Evolutionary conservation across 2,888 invertebrate species (phyloP).

Genomic region (Linnaemya vulpina): DNA sequence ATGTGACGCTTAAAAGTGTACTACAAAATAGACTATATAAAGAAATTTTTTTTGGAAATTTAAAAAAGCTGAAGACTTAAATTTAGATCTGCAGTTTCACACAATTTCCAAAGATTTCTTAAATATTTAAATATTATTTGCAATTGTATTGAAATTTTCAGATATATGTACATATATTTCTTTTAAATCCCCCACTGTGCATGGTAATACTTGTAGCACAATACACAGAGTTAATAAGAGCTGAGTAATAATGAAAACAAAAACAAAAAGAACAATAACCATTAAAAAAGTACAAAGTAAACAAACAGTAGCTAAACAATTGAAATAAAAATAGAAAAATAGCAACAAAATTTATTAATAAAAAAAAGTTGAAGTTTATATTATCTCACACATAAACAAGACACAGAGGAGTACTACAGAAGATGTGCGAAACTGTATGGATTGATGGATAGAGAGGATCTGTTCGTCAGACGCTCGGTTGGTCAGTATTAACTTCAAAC

Average conservation of each 20-base stretch:
- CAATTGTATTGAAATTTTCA: too few relatives aligned
- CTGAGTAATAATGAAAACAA: slow-evolving; percentile 43
- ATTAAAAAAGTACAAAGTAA: slow-evolving; percentile 52
- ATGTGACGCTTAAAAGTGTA: too few relatives aligned
- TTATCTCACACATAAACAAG: slow-evolving; percentile 44
- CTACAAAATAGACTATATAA: too few relatives aligned
- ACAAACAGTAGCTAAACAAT: slow-evolving; percentile 53
- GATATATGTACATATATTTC: background rate
- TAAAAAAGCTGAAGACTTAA: too few relatives aligned
- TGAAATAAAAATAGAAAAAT: slow-evolving; percentile 36
- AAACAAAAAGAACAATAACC: slow-evolving; percentile 33
- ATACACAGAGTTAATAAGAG: slow-evolving; percentile 41
- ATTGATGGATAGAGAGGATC: background rate
- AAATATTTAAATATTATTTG: too few relatives aligned
- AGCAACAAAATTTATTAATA: slow-evolving; percentile 21
- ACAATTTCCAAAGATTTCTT: too few relatives aligned
- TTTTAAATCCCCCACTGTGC: too few relatives aligned
- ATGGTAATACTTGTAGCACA: background rate
- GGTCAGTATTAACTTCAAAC: slow-evolving; percentile 28
- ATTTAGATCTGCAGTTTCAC: too few relatives aligned
- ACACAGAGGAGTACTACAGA: slow-evolving; percentile 21
- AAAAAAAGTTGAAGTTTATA: slow-evolving; percentile 16
- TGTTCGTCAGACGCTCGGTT: background rate
- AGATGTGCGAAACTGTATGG: background rate
- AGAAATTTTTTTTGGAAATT: too few relatives aligned